Conservation (phyloP, 2,888 invertebrate genomes). For the Diogma glabrata region DNA sequence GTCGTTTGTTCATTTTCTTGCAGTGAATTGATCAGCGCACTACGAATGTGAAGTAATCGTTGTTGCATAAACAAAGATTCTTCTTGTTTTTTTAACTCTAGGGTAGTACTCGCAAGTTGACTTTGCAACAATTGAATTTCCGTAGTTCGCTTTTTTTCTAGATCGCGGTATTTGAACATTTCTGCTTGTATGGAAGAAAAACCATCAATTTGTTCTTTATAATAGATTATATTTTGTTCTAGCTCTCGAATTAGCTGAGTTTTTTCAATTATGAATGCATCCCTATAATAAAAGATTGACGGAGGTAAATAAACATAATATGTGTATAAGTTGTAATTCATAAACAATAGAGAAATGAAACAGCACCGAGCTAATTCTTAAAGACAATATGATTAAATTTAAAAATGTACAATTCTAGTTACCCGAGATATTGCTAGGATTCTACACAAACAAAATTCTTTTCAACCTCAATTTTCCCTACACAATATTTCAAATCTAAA, state of each 20-base stretch:
- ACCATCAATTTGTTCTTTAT: neutral
- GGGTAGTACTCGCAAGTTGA: too few species aligned
- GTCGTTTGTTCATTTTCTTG: slow-evolving; percentile 26
- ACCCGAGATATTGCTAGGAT: too few species aligned
- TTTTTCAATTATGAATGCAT: neutral
- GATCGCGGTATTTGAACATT: slow-evolving; percentile 19
- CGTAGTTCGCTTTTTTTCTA: slow-evolving; percentile 22
- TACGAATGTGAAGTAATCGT: slow-evolving; percentile 25
- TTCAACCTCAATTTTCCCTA: too few species aligned
- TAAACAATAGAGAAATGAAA: too few species aligned
- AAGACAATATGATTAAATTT: too few species aligned
- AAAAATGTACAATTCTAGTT: too few species aligned
- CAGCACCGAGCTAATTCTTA: too few species aligned
- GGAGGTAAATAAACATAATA: too few species aligned
- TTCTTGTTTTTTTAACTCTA: slow-evolving; percentile 22
- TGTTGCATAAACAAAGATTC: slow-evolving; percentile 25
- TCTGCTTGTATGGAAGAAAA: slow-evolving; percentile 14
- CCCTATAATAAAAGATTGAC: neutral
- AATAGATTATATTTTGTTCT: neutral
- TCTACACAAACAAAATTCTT: too few species aligned
- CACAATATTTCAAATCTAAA: too few species aligned
- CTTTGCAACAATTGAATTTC: slow-evolving; percentile 21
- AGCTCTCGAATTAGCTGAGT: neutral
- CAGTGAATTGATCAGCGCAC: slow-evolving; percentile 26
- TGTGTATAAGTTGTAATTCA: too few species aligned